A percentile compares a stretch with the other conserved stretches of the same genome.
phyloP scores from a whole-genome alignment of 2,888 invertebrate species.

The Brachyptera putata region DNA sequence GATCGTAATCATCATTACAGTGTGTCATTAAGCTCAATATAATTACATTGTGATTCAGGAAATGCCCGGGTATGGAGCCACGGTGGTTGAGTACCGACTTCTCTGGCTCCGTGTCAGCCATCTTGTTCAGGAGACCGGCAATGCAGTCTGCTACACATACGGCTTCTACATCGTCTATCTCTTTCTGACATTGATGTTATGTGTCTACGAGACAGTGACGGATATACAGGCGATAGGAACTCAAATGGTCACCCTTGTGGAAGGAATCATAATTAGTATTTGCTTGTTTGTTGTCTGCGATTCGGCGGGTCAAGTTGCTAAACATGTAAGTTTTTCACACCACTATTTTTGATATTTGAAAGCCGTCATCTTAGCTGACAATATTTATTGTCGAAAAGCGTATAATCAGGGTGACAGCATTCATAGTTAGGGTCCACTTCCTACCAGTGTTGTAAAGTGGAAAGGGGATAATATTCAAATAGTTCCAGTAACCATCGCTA shows the following conservation, averaged over 20 bases:
- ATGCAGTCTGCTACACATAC: conserved; percentile 63
- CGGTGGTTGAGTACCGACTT: conserved; percentile 65
- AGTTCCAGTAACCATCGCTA: too few species aligned
- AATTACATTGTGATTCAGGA: background rate
- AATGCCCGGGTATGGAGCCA: conserved; percentile 59
- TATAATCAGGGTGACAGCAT: too few species aligned
- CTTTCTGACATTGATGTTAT: conserved; percentile 68
- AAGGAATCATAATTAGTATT: conserved; percentile 58
- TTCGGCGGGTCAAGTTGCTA: conserved; percentile 68
- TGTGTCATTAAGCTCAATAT: too few species aligned
- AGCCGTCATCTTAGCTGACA: too few species aligned
- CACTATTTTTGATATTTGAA: too few species aligned
- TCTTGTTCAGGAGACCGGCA: conserved; percentile 61
- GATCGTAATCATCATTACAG: too few species aligned
- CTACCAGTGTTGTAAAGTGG: too few species aligned
- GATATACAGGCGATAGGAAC: conserved; percentile 69
- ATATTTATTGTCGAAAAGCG: too few species aligned
- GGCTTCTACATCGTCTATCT: conserved; percentile 65
- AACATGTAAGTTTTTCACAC: conserved; percentile 66
- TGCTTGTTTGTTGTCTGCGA: conserved; percentile 72
- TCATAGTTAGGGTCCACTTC: too few species aligned
- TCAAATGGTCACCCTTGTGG: conserved; percentile 64
- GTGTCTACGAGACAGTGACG: conserved; percentile 67
- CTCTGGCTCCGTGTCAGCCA: conserved; percentile 68
- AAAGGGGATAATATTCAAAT: too few species aligned